Evolutionary conservation across 2,888 invertebrate species (phyloP), one percentile per base, ranked within the genome.

Genomic region (Dryomyza anilis): DNA sequence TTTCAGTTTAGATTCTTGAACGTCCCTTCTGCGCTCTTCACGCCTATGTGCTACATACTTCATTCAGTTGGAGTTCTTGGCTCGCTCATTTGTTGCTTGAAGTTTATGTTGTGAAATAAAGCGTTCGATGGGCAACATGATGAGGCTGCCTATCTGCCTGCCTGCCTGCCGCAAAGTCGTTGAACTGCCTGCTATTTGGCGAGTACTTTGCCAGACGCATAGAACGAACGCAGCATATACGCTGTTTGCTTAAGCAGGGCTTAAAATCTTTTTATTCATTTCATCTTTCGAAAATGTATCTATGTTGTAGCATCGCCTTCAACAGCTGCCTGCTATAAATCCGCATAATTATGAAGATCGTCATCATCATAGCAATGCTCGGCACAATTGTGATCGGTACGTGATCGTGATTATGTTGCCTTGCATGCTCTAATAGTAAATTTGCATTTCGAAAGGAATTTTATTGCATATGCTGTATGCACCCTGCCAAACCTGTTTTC

Each of bases 401-500:
- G n/a, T 43, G n/a, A 43, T 43, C 3, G 8, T 16, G 19, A 43
- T n/a, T 19, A 16, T 43, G 43, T 19, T 16, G 6, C 43, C n/a
- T 39, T 43, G 43, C 43, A 43, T 43, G 43, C 43, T 16, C 43
- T 43, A 43, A 43, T 43, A 19, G 19, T 43, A 43, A 43, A 43
- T 43, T 43, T 43, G 43, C 43, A 43, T 43, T 43, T 43, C 43
- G 3, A 43, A 19, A 43, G 43, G 19, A 43, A 16, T 8, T 16
- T 16, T 4, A 16, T 43, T 43, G 6, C n/a, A 55, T n/a, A 29
- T 19, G n/a, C 29, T 53, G 29, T 55, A n/a, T 55, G n/a, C 55
- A 55, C 55, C 55, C 55, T 55, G 19, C 19, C 19, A 50, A 50
- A 50, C 27, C n/a, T n/a, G n/a, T n/a, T n/a, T n/a, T n/a, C n/a